These are phyloP conservation scores for Anhinga rufa DNA, from an alignment of 2,113 vertebrate genomes.

Conservation along the genomic window DNA sequence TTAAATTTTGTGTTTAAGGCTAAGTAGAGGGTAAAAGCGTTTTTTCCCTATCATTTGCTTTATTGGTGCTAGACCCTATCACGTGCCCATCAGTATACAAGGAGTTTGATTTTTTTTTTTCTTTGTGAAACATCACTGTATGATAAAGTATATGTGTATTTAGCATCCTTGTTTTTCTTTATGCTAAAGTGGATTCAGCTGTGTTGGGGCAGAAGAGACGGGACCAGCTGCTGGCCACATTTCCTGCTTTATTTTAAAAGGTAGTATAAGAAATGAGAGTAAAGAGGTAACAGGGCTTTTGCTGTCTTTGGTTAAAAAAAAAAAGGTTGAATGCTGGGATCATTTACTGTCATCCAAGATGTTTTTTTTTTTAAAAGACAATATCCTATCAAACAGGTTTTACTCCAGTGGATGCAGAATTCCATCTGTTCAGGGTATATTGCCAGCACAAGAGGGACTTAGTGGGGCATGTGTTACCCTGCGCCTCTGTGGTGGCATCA, in stretches of 20 bases:
- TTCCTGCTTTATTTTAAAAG: constrained; percentile 98
- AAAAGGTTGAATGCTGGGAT: constrained; percentile 63
- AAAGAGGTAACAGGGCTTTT: constrained; percentile 82
- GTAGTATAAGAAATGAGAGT: constrained; percentile 93
- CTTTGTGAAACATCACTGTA: constrained; percentile 93
- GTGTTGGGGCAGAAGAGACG: constrained; percentile 94
- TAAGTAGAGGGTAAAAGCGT: not conserved
- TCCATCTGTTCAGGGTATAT: not conserved
- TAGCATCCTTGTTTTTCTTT: constrained; percentile 99
- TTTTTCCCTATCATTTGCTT: not conserved
- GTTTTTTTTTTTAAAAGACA: not conserved
- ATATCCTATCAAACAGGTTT: not conserved
- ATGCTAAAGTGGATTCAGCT: constrained; percentile 99
- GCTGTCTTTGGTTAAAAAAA: constrained; percentile 61
- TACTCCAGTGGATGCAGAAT: not conserved
- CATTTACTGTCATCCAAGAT: constrained; percentile 52
- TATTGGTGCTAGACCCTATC: not conserved
- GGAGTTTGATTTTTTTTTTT: constrained; percentile 82
- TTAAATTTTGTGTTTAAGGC: constrained; percentile 48
- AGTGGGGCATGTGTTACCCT: not conserved
- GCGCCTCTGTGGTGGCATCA: not conserved
- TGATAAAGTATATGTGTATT: constrained; percentile 88
- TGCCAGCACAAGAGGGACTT: not conserved
- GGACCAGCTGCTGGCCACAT: constrained; percentile 95
- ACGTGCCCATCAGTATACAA: not conserved